phyloP scores from a whole-genome alignment of 2,113 vertebrate species.

The Fregata magnificens region DNA sequence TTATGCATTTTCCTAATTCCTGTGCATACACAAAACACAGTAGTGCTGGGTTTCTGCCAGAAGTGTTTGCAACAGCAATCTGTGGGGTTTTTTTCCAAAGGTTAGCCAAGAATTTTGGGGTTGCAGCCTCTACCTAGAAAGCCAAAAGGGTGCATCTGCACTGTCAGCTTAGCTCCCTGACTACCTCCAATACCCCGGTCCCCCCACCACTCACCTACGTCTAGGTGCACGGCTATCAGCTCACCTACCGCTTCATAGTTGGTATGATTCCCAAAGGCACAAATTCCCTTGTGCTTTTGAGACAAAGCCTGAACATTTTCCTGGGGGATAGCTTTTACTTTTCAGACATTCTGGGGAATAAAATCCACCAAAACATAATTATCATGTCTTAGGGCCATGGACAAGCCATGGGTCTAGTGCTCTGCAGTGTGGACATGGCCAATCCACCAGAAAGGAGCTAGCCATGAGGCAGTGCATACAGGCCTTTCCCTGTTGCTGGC shows the following conservation, averaged over 20 bases:
- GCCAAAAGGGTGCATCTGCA: neutral
- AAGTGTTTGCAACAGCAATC: neutral
- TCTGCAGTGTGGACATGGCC: neutral
- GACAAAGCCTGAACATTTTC: neutral
- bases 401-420: neutral
- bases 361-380: neutral
- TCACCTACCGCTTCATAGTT: no score
- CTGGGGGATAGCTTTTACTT: neutral
- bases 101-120: neutral
- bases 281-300: neutral
- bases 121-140: neutral
- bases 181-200: neutral
- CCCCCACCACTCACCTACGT: neutral
- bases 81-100: accelerated
- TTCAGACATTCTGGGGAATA: neutral
- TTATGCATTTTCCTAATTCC: neutral
- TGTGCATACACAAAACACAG: neutral
- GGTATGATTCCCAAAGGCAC: neutral
- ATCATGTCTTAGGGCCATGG: neutral
- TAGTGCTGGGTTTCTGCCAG: neutral
- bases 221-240: no score
- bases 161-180: neutral
- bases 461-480: neutral
- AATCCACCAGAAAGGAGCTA: neutral
- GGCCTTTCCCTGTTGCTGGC: neutral